phyloP scores from a whole-genome alignment of 2,888 invertebrate species.

The Ormyrus pomaceus region DNA sequence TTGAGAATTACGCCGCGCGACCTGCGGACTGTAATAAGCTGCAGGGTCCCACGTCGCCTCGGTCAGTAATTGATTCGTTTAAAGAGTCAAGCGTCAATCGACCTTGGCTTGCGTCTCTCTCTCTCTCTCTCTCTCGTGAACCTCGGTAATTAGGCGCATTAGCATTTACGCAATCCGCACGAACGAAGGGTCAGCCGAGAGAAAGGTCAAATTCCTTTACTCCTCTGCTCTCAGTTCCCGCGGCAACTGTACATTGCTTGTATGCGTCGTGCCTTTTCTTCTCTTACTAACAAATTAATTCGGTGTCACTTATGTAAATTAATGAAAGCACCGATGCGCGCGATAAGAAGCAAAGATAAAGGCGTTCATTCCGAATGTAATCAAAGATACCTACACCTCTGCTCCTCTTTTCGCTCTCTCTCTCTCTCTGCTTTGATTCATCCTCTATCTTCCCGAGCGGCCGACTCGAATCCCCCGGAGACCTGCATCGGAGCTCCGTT shows the following conservation, averaged over 20 bases:
- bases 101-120: constrained; percentile 28
- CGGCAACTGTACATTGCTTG: too few relatives aligned
- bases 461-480: constrained; percentile 25
- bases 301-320: too few relatives aligned
- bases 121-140: background rate
- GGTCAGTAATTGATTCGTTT: constrained; percentile 43
- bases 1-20: background rate
- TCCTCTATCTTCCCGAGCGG: constrained; percentile 40
- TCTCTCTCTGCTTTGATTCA: constrained; percentile 43
- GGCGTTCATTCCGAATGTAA: background rate
- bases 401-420: constrained; percentile 50
- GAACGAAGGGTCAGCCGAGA: constrained; percentile 19
- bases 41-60: constrained; percentile 15
- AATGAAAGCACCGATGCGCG: too few relatives aligned
- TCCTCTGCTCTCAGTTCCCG: too few relatives aligned
- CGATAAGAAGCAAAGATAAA: too few relatives aligned
- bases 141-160: constrained; percentile 59
- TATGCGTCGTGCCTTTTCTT: too few relatives aligned
- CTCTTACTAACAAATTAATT: too few relatives aligned
- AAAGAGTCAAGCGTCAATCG: constrained; percentile 17
- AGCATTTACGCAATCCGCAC: constrained; percentile 58
- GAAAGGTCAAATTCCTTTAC: constrained; percentile 33
- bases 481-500: constrained; percentile 62
- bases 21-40: background rate
- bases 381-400: constrained; percentile 24